Conservation (phyloP, 1,140 invertebrate species). For the Leptinotarsa texana region DNA sequence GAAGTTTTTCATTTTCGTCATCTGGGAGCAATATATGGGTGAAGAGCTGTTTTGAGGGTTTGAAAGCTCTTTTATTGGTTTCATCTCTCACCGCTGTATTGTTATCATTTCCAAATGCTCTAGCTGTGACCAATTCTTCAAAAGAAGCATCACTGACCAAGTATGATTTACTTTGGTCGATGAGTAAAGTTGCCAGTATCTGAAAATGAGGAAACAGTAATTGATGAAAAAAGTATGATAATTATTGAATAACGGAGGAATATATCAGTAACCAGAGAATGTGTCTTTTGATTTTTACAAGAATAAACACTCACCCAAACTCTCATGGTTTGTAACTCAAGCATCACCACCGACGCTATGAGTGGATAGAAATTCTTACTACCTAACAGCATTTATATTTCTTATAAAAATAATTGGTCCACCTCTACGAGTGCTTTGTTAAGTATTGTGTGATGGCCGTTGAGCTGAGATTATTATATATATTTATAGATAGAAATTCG, state of each 20-base stretch:
- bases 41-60: slow-evolving; percentile 9
- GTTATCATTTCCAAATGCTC: not conserved
- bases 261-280: no score
- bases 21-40: not conserved
- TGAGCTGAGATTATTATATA: no score
- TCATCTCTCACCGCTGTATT: no score
- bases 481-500: no score
- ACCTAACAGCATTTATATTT: not conserved
- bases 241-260: no score
- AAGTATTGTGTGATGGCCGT: no score
- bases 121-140: not conserved
- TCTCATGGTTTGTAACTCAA: not conserved
- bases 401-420: not conserved
- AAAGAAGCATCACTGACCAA: not conserved
- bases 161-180: not conserved
- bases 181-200: not conserved
- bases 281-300: no score
- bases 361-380: not conserved
- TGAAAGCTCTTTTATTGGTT: not conserved
- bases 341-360: not conserved
- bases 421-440: not conserved
- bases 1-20: not conserved
- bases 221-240: no score
- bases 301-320: not conserved
- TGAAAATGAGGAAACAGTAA: not conserved